phyloP scores from a whole-genome alignment of 2,888 invertebrate genomes.

The Tenthredo amoena region DNA sequence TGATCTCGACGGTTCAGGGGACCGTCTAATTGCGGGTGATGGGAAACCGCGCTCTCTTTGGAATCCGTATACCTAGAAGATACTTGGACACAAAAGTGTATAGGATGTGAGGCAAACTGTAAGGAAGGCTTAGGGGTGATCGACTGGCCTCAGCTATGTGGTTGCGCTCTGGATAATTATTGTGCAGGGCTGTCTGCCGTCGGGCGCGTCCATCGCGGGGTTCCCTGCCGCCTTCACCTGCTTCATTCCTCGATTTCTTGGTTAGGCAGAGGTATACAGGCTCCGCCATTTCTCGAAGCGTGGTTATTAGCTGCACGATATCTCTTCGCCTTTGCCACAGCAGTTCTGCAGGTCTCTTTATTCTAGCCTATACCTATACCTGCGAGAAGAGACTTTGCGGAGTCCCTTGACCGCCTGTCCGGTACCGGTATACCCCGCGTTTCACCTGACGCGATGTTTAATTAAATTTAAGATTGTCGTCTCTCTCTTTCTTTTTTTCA shows the following conservation, averaged over 20 bases:
- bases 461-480: neutral
- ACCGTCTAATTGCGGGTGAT: slow-evolving; percentile 44
- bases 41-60: slow-evolving; percentile 15
- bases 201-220: slow-evolving; percentile 41
- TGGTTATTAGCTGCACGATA: slow-evolving; percentile 50
- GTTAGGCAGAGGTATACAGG: neutral
- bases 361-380: neutral
- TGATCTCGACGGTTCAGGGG: neutral
- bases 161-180: slow-evolving; percentile 40
- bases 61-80: slow-evolving; percentile 10
- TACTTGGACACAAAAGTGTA: neutral
- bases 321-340: neutral
- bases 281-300: slow-evolving; percentile 25
- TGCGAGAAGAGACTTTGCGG: neutral
- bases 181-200: slow-evolving; percentile 39
- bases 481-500: neutral
- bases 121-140: slow-evolving; percentile 28
- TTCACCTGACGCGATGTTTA: slow-evolving; percentile 17
- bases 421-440: neutral
- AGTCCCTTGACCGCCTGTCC: neutral
- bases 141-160: slow-evolving; percentile 35
- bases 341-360: neutral
- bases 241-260: slow-evolving; percentile 17
- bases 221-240: slow-evolving; percentile 34
- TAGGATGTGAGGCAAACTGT: neutral